Conservation (phyloP, 2,888 invertebrate genomes). For the Agelastica alni region DNA sequence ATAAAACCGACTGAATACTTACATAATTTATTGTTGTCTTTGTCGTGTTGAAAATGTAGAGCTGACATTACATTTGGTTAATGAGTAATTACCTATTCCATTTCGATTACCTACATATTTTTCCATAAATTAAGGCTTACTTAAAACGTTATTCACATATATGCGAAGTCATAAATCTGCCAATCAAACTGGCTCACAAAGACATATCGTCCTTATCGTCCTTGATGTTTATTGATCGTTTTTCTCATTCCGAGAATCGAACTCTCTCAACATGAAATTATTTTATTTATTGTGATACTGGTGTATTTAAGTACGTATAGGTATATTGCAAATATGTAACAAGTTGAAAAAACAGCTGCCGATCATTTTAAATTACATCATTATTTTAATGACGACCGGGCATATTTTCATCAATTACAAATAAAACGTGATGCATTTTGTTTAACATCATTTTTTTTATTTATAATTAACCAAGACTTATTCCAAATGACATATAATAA, state of each 20-base stretch:
- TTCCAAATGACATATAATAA: no score
- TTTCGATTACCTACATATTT: slow-evolving; percentile 34
- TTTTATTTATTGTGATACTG: slow-evolving; percentile 26
- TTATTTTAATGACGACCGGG: no score
- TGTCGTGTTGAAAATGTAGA: slow-evolving; percentile 1
- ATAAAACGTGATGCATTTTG: no score
- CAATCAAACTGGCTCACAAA: slow-evolving; percentile 36
- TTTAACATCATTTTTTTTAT: no score
- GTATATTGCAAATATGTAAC: no score
- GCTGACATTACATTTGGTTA: slow-evolving; percentile 13
- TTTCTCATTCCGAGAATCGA: slow-evolving; percentile 23
- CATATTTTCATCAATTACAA: no score
- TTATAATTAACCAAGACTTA: no score
- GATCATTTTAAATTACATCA: no score
- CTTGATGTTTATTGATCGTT: slow-evolving; percentile 31
- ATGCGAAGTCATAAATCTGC: slow-evolving; percentile 36
- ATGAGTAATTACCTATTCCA: slow-evolving; percentile 29
- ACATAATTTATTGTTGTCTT: background rate
- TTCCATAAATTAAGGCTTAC: slow-evolving; percentile 33
- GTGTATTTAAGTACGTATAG: slow-evolving; percentile 11
- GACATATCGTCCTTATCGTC: slow-evolving; percentile 32
- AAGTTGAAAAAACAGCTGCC: no score
- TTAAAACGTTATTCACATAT: slow-evolving; percentile 34
- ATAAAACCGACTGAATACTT: no score
- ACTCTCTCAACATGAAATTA: slow-evolving; percentile 23